Evolutionary conservation across 2,888 invertebrate genomes (phyloP), one percentile per base, ranked within the genome.

Genomic region (Desoria tigrina): DNA sequence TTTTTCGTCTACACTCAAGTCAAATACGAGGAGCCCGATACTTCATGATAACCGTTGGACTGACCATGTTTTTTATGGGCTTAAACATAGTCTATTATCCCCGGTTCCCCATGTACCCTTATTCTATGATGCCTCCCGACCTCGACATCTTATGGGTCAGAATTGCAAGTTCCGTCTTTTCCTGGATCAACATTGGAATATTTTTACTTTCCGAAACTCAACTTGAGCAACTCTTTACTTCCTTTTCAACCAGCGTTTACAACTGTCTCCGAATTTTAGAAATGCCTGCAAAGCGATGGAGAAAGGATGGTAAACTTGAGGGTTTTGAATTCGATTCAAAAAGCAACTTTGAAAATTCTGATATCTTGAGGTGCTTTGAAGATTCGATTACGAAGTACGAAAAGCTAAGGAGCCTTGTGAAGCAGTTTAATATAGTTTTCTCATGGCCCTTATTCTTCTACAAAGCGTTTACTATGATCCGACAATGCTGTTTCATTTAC

Each of bases 161-260:
- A 49, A 11, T 26, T 18, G 16, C 39, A 11, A 45, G 55, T 32
- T 32, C 32, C 4, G 11, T 32, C 4, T 32, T 32, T 32, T 32
- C 51, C 24, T 51, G n/a, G 23, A 21, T 59, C 11, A 27, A 53
- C 26, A 24, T 59, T 2, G 27, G 18, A n/a, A 21, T 42, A 1
- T 28, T 54, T 16, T 14, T 37, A 18, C 26, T 61, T 1, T 50
- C 26, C 7, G 54, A 60, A 53, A 55, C 28, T 24, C 60, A 60
- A 26, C 14, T 56, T 1, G 65, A 65, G 54, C 32, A 60, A 0
- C 9, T 61, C 6, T 42, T 37, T 2, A 21, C 32, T 60, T 32
- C 55, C 26, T 65, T 65, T 61, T 39, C 55, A 49, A 54, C 28
- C 37, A 65, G 65, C 16, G 32, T 57, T 39, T 57, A 16, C 21